Conservation (phyloP, 1,140 invertebrate species). For the Diachasma alloeum region DNA sequence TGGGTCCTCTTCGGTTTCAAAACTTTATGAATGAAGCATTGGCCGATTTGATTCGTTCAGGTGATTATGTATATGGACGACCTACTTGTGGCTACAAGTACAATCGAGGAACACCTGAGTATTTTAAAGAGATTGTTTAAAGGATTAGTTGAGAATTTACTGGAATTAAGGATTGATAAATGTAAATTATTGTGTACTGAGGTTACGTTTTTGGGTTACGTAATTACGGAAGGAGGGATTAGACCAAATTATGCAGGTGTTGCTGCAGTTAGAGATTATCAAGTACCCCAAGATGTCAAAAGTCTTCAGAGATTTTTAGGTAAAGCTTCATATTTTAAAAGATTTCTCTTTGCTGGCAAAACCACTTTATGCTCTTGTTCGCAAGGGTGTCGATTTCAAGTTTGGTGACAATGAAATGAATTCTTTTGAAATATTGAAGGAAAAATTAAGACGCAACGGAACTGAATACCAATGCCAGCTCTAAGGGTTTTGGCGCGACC, state of each 20-base stretch:
- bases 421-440: constrained; percentile 24
- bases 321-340: constrained; percentile 8
- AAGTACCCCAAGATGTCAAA: not conserved
- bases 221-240: not conserved
- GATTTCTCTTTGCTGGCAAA: constrained; percentile 22
- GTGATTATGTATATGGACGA: too few species aligned
- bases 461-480: constrained; percentile 47
- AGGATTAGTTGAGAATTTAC: constrained; percentile 18
- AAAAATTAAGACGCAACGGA: constrained; percentile 22
- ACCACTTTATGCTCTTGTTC: constrained; percentile 29
- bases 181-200: constrained; percentile 40
- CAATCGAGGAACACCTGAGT: not conserved
- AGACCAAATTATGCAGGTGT: not conserved
- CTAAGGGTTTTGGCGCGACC: constrained; percentile 22
- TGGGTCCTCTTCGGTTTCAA: constrained; percentile 24
- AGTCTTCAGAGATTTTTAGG: not conserved
- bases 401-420: constrained; percentile 19
- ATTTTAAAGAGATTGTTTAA: not conserved
- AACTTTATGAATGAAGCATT: constrained; percentile 44
- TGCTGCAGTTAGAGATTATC: constrained; percentile 13
- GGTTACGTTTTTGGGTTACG: constrained; percentile 12
- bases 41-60: not conserved
- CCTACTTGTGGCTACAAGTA: too few species aligned
- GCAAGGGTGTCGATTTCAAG: constrained; percentile 20
- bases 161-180: constrained; percentile 34